Evolutionary conservation across 2,888 invertebrate species (phyloP), one percentile per base, ranked within the genome.

Genomic region (Hirtodrosophila trivittata): DNA sequence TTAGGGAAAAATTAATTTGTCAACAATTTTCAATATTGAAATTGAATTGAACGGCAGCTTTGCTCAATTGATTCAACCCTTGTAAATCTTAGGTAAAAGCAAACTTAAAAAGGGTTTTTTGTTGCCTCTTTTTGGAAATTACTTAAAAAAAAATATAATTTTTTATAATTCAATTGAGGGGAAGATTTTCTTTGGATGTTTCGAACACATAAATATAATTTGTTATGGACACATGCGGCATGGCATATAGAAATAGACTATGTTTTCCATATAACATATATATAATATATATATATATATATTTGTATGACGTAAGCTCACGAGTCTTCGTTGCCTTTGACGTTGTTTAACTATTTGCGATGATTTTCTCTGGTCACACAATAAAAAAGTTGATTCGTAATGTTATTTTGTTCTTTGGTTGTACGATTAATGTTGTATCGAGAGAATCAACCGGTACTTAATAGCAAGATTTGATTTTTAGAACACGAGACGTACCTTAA

Each of bases 241-340:
- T 76, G 83, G 80, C 80, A 80, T 76, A 76, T 78, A 76, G 80
- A 78, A 68, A 82, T 77, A 71, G 72, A 69, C 68, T 51, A 52
- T 59, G 56, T 57, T 72, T 66, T 54, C 47, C 73, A 42, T 70
- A 57, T 55, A 57, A 33, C 46, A 52, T 52, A 50, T 35, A 46
- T 46, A 18, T 46, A 54, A 59, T 59, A 14, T 41, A 21, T 51
- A n/a, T 43, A 60, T 56, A 64, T 42, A 45, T 66, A 47, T 63
- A 56, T 56, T 50, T 54, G 66, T 71, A 75, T 83, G 84, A 86
- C 86, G 86, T 86, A 86, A 83, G 70, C 70, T 86, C 86, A 86
- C 76, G 84, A 80, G 72, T 85, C 55, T 64, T 42, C 50, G 51
- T 10, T 5, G 47, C 14, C 37, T 43, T 54, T 50, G 41, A 28